phyloP scores from a whole-genome alignment of 2,888 invertebrate species.

The Caprella mutica region DNA sequence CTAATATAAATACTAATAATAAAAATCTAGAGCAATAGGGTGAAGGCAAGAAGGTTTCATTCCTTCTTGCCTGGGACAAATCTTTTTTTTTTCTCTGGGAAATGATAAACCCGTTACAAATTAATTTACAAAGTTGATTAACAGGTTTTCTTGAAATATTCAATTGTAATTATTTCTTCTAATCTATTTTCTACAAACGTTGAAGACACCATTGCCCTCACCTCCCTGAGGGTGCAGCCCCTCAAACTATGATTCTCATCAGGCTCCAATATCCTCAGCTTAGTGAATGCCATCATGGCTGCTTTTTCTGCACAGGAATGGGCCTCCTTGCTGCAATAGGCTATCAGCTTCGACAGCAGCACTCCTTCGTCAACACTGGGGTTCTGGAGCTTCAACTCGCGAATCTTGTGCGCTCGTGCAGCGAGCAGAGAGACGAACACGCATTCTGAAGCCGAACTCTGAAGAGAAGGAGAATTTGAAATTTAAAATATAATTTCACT shows the following conservation, averaged over 20 bases:
- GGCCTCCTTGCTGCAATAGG: slow-evolving; percentile 57
- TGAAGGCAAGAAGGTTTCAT: too few relatives aligned
- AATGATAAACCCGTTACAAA: too few relatives aligned
- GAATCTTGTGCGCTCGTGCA: slow-evolving; percentile 77
- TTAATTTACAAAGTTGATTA: too few relatives aligned
- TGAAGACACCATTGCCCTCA: slow-evolving; percentile 41
- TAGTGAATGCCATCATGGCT: slow-evolving; percentile 87
- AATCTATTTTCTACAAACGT: too few relatives aligned
- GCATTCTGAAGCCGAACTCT: slow-evolving; percentile 95
- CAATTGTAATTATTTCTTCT: too few relatives aligned
- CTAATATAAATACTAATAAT: too few relatives aligned
- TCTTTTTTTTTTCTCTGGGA: background rate
- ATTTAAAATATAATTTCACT: background rate
- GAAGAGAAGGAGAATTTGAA: slow-evolving; percentile 34
- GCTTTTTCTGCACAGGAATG: slow-evolving; percentile 89
- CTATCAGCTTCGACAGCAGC: slow-evolving; percentile 81
- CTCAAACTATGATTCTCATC: slow-evolving; percentile 70
- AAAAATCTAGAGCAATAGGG: too few relatives aligned
- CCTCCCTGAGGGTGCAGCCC: slow-evolving; percentile 67
- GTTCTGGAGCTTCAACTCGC: slow-evolving; percentile 68
- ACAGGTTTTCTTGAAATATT: too few relatives aligned
- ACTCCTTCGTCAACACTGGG: slow-evolving; percentile 81
- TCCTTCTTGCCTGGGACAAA: too few relatives aligned
- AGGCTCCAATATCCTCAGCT: slow-evolving; percentile 74
- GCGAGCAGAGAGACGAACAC: slow-evolving; percentile 83